A percentile compares a stretch with the other conserved stretches of the same genome.
These are phyloP conservation scores for Ormia ochracea DNA, from an alignment of 2,888 invertebrate genomes.

Conservation along the genomic window DNA sequence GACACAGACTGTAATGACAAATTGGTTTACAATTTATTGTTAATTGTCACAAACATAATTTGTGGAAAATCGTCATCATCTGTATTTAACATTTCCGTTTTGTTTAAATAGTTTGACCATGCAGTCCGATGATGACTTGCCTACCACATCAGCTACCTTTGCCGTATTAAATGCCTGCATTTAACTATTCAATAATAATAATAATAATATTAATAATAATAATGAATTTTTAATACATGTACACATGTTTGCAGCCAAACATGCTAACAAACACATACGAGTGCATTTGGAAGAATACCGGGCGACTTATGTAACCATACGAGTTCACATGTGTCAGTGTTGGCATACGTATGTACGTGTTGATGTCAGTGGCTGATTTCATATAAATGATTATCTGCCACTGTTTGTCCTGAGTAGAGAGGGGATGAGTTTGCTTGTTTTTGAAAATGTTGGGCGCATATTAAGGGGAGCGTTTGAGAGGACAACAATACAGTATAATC, in stretches of 20 bases:
- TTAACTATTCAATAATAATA: slow-evolving; percentile 44
- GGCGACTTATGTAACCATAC: neutral
- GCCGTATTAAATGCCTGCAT: slow-evolving; percentile 4
- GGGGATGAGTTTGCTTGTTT: neutral
- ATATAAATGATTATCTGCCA: neutral
- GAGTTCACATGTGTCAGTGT: neutral
- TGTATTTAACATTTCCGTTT: slow-evolving; percentile 54
- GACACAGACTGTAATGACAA: slow-evolving; percentile 61
- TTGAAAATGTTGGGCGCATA: neutral
- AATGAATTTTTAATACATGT: slow-evolving; percentile 27
- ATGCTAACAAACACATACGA: neutral
- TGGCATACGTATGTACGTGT: neutral
- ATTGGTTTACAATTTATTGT: slow-evolving; percentile 63
- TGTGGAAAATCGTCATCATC: slow-evolving; percentile 61
- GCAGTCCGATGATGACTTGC: neutral
- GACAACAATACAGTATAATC: too few species aligned
- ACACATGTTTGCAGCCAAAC: neutral
- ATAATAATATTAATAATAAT: slow-evolving; percentile 37
- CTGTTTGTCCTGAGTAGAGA: neutral
- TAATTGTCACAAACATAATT: slow-evolving; percentile 63
- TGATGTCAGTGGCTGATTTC: neutral
- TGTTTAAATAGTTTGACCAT: slow-evolving; percentile 42
- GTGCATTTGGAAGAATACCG: neutral
- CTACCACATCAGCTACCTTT: neutral
- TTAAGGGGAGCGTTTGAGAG: neutral